A percentile compares a stretch with the other conserved stretches of the same genome.
These are phyloP conservation scores for Vanacampus margaritifer DNA, from an alignment of 2,113 vertebrate species.

Conservation along the genomic window DNA sequence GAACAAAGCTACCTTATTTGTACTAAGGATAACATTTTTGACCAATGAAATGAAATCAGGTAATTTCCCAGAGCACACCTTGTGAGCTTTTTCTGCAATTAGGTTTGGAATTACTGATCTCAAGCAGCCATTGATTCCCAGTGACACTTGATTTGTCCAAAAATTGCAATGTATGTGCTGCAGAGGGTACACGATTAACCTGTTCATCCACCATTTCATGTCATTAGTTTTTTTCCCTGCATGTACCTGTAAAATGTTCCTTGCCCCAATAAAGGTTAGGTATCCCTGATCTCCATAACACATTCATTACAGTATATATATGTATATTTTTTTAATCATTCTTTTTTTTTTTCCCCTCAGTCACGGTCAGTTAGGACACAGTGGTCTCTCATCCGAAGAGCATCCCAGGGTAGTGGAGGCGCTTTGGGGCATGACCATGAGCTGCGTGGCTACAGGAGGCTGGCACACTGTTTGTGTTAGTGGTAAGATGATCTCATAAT, in stretches of 20 bases:
- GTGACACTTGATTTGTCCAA: too few relatives aligned
- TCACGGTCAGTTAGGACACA: conserved; percentile 91
- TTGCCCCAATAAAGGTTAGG: neutral
- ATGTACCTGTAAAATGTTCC: neutral
- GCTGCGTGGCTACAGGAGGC: conserved; percentile 77
- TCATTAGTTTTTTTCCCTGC: neutral
- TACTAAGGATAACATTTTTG: neutral
- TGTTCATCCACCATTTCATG: neutral
- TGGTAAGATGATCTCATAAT: conserved; percentile 66
- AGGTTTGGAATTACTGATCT: too few relatives aligned
- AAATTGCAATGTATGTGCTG: too few relatives aligned
- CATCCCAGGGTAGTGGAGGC: conserved; percentile 83
- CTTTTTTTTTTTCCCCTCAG: conserved; percentile 58
- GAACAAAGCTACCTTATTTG: neutral
- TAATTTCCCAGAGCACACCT: too few relatives aligned
- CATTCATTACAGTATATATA: neutral
- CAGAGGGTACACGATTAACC: neutral
- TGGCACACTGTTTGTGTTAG: conserved; percentile 87
- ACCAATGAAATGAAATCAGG: too few relatives aligned
- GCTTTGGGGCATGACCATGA: conserved; percentile 78
- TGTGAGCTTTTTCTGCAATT: too few relatives aligned
- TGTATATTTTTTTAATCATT: neutral
- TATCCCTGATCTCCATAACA: neutral
- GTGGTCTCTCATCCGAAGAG: conserved; percentile 71
- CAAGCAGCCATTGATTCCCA: too few relatives aligned